Conservation (phyloP, 2,888 invertebrate genomes). For the Zele albiditarsus region DNA sequence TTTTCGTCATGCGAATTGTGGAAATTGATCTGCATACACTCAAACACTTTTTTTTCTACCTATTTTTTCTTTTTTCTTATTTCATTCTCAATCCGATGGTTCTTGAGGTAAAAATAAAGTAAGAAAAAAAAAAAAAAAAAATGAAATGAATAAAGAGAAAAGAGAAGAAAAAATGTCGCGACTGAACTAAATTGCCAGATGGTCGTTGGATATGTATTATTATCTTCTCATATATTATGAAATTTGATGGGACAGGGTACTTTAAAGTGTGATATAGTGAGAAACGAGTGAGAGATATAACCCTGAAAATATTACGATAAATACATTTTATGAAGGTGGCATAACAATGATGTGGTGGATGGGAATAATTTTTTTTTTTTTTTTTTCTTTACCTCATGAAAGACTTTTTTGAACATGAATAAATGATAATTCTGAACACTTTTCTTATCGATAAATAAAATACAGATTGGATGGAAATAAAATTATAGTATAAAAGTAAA, state of each 20-base stretch:
- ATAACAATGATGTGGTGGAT: neutral
- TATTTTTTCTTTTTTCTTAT: neutral
- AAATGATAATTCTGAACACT: no score
- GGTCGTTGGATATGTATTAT: neutral
- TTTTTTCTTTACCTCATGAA: neutral
- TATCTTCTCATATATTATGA: slow-evolving; percentile 3
- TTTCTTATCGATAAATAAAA: no score
- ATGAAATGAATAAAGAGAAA: neutral
- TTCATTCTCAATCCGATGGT: neutral
- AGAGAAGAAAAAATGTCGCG: neutral
- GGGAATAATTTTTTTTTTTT: neutral
- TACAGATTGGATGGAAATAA: neutral
- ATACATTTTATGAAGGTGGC: neutral
- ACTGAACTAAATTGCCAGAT: slow-evolving; percentile 1
- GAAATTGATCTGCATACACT: neutral
- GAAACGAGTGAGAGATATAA: neutral
- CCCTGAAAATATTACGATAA: slow-evolving; percentile 1
- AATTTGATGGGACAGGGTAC: neutral
- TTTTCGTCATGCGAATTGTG: neutral
- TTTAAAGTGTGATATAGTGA: neutral
- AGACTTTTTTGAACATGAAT: no score
- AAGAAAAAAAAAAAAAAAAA: neutral
- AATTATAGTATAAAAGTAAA: neutral
- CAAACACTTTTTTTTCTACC: no score
- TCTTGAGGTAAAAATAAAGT: neutral